Conservation (phyloP, 2,888 invertebrate genomes). For the Leptinotarsa juncta region DNA sequence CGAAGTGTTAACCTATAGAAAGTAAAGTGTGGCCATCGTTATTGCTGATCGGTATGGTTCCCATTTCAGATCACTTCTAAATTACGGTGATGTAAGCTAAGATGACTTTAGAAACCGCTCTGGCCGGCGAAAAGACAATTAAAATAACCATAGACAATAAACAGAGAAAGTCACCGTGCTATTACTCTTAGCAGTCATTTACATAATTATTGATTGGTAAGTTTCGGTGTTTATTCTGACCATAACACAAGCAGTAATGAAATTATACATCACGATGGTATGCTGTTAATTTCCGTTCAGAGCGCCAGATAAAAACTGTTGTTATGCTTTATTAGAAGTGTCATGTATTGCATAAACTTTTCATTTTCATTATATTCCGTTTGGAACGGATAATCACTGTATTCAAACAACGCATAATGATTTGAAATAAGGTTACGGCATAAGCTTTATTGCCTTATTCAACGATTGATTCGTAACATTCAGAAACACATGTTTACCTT, state of each 20-base stretch:
- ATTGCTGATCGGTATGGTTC: background rate
- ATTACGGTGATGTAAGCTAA: slow-evolving; percentile 10
- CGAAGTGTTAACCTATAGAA: background rate
- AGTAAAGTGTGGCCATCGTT: background rate
- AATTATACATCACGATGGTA: background rate
- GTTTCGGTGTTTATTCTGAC: background rate
- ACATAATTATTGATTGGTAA: slow-evolving; percentile 32
- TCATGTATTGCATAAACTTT: background rate
- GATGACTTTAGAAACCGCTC: slow-evolving; percentile 6
- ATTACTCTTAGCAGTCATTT: slow-evolving; percentile 38
- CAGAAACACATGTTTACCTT: background rate
- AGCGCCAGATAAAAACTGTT: background rate
- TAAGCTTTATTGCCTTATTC: background rate
- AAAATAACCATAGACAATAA: slow-evolving; percentile 40
- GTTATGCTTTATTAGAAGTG: slow-evolving; percentile 6
- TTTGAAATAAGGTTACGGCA: background rate
- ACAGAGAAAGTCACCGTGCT: slow-evolving; percentile 43
- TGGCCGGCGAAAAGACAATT: slow-evolving; percentile 34
- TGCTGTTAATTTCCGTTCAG: background rate
- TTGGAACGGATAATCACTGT: slow-evolving; percentile 1
- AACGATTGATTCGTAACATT: background rate
- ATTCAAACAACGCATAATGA: background rate
- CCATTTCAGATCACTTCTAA: slow-evolving; percentile 5
- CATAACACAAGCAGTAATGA: background rate
- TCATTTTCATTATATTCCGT: background rate